These are phyloP conservation scores for Drosophila pectinifera DNA, from an alignment of 1,140 invertebrate species.

Conservation along the genomic window DNA sequence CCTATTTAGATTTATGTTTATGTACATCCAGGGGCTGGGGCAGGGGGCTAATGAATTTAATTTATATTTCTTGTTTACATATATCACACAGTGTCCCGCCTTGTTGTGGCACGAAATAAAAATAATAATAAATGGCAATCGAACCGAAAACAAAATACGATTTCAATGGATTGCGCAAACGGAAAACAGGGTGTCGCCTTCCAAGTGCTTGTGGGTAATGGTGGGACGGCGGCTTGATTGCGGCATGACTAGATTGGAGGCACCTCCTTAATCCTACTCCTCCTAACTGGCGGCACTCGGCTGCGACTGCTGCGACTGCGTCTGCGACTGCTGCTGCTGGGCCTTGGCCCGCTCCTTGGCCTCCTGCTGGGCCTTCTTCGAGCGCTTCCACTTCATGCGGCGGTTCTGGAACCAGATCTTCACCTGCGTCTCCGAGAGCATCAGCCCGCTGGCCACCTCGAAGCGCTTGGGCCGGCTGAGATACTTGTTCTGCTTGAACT, in stretches of 20 bases:
- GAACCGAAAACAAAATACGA: slow-evolving; percentile 40
- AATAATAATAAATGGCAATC: slow-evolving; percentile 47
- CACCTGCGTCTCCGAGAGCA: slow-evolving; percentile 99
- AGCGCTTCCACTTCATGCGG: slow-evolving; percentile 98
- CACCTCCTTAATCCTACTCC: slow-evolving; percentile 9
- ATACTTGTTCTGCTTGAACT: slow-evolving; percentile 99
- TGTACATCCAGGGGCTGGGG: slow-evolving; percentile 56
- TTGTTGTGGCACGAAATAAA: slow-evolving; percentile 53
- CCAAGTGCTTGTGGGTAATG: slow-evolving; percentile 18
- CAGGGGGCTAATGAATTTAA: slow-evolving; percentile 56
- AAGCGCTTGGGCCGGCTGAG: slow-evolving; percentile 98
- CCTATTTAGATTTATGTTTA: slow-evolving; percentile 50
- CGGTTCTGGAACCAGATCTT: slow-evolving; percentile 99
- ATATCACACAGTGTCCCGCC: slow-evolving; percentile 68
- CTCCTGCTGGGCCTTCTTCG: slow-evolving; percentile 96
- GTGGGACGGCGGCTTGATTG: slow-evolving; percentile 60
- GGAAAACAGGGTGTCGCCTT: slow-evolving; percentile 66
- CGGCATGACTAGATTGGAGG: slow-evolving; percentile 62
- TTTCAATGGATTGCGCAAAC: slow-evolving; percentile 72
- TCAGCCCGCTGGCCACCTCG: slow-evolving; percentile 98
- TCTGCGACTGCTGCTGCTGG: slow-evolving; percentile 71
- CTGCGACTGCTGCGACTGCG: slow-evolving; percentile 65
- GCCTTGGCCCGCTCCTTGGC: slow-evolving; percentile 83
- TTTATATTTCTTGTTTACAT: slow-evolving; percentile 72
- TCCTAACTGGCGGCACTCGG: slow-evolving; percentile 63